phyloP scores from a whole-genome alignment of 2,888 invertebrate genomes.

The Colostygia pectinataria region DNA sequence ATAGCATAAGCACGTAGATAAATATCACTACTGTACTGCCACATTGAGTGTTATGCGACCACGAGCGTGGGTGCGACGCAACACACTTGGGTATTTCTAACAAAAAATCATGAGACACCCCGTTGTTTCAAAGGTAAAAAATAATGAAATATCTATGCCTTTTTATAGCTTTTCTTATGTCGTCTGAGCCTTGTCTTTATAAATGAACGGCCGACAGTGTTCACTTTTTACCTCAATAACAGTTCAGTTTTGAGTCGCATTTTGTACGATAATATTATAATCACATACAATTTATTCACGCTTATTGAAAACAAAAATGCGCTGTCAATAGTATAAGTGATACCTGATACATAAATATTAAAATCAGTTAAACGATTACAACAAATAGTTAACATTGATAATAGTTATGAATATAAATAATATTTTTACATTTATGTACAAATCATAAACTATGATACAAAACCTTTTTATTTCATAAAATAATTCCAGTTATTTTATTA shows the following conservation, averaged over 20 bases:
- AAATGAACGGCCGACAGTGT: slow-evolving; percentile 59
- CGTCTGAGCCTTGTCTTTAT: slow-evolving; percentile 66
- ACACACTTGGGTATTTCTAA: slow-evolving; percentile 64
- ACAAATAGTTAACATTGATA: too few species aligned
- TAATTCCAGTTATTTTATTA: too few species aligned
- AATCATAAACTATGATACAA: too few species aligned
- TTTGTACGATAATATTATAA: neutral
- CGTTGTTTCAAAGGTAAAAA: slow-evolving; percentile 76
- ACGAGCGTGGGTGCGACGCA: slow-evolving; percentile 69
- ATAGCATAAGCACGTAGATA: slow-evolving; percentile 61
- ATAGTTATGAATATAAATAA: too few species aligned
- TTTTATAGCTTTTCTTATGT: slow-evolving; percentile 70
- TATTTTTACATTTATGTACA: too few species aligned
- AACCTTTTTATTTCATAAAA: too few species aligned
- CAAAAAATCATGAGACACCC: slow-evolving; percentile 75
- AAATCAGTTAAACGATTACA: too few species aligned
- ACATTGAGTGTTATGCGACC: slow-evolving; percentile 79
- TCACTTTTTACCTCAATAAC: slow-evolving; percentile 9
- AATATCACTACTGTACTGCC: slow-evolving; percentile 71
- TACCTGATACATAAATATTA: too few species aligned
- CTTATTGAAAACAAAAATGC: too few species aligned
- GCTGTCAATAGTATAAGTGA: too few species aligned
- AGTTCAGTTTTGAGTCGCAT: neutral
- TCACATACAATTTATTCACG: too few species aligned
- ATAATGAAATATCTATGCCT: slow-evolving; percentile 79